Conservation (phyloP, 2,888 invertebrate species). For the Biston stratarius region DNA sequence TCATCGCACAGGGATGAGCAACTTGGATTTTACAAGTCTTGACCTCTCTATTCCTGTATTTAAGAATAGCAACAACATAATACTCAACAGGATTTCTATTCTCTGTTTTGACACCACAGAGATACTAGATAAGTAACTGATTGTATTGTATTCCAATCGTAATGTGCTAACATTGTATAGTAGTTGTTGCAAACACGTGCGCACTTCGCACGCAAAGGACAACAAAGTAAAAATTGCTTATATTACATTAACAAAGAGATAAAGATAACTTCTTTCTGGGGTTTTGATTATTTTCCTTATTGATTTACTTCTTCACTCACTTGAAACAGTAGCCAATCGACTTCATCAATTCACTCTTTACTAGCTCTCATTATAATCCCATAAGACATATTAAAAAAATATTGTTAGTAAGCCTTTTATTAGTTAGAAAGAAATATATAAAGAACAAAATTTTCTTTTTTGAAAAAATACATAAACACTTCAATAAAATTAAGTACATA, state of each 20-base stretch:
- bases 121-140: conserved; percentile 19
- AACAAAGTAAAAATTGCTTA: conserved; percentile 15
- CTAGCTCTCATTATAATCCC: not conserved
- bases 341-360: not conserved
- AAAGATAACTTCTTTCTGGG: conserved; percentile 7
- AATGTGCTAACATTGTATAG: conserved; percentile 9
- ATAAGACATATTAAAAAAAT: not conserved
- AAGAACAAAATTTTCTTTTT: no score
- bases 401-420: no score
- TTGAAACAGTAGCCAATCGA: not conserved
- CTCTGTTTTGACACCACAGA: conserved; percentile 23
- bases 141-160: conserved; percentile 27
- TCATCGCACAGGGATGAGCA: not conserved
- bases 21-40: conserved; percentile 6
- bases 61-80: conserved; percentile 22
- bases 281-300: not conserved
- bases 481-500: no score
- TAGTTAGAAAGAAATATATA: no score
- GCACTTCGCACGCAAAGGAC: conserved; percentile 19
- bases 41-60: conserved; percentile 11
- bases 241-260: conserved; percentile 3
- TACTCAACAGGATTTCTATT: conserved; percentile 24
- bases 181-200: conserved; percentile 3
- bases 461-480: no score
- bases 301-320: not conserved